Percentiles rank a stretch among this genome's conserved stretches.
phyloP scores from a whole-genome alignment of 53 echinoderm and acorn worm species.

The Crossaster papposus region DNA sequence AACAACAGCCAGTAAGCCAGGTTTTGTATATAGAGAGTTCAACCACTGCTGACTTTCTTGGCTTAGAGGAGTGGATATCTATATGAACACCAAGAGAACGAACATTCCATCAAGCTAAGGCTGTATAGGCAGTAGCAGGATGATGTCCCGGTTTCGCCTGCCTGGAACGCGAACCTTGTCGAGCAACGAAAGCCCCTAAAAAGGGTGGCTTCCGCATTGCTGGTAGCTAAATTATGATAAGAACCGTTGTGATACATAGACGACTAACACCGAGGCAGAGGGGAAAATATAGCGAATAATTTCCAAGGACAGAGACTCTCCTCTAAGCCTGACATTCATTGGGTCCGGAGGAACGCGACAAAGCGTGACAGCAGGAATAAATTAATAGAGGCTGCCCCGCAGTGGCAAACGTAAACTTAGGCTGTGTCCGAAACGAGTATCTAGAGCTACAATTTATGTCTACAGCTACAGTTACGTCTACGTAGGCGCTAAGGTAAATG shows the following conservation, averaged over 20 bases:
- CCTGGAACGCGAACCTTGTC: slow-evolving; percentile 46
- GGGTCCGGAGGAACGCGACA: too few species aligned
- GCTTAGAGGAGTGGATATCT: background rate
- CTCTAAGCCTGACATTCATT: slow-evolving; percentile 11
- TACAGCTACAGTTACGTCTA: too few species aligned
- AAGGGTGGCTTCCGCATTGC: too few species aligned
- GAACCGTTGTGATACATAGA: slow-evolving; percentile 7
- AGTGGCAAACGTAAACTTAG: slow-evolving; percentile 6
- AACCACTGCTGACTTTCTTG: slow-evolving; percentile 36
- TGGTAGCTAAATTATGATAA: background rate
- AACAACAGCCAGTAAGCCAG: slow-evolving; percentile 42
- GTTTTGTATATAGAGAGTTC: slow-evolving; percentile 19
- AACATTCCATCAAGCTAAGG: too few species aligned
- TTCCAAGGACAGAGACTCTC: slow-evolving; percentile 40
- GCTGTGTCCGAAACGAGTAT: too few species aligned
- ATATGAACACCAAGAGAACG: too few species aligned
- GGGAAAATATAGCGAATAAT: slow-evolving; percentile 12
- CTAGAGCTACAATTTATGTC: too few species aligned
- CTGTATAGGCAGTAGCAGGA: too few species aligned
- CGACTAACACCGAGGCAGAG: slow-evolving; percentile 11
- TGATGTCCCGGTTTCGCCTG: slow-evolving; percentile 23
- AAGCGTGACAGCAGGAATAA: slow-evolving; percentile 14
- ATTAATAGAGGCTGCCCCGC: background rate
- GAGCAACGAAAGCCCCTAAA: slow-evolving; percentile 30
- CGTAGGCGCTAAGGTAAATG: too few species aligned